A percentile compares a stretch with the other conserved stretches of the same genome.
These are phyloP conservation scores for Ephestia elutella DNA, from an alignment of 1,140 invertebrate species.

Conservation along the genomic window DNA sequence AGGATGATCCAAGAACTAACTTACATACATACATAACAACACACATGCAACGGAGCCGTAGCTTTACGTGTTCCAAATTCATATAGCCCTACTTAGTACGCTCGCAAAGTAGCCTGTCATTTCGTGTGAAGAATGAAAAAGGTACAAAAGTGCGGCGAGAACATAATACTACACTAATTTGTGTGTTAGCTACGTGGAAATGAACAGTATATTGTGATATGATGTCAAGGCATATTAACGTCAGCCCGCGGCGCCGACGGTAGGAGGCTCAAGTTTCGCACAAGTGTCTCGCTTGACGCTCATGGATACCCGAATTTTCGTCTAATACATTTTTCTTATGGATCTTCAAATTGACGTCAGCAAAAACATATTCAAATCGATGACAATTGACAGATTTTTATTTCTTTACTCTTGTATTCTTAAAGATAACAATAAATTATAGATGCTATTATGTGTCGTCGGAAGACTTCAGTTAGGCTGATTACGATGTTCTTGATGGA, in stretches of 20 bases:
- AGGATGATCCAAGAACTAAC: not conserved
- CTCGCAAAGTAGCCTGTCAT: constrained; percentile 33
- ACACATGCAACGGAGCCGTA: not conserved
- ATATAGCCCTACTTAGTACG: constrained; percentile 5
- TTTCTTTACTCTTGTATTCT: no score
- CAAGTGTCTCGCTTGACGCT: constrained; percentile 64
- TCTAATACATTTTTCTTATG: constrained; percentile 3
- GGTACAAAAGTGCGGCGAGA: constrained; percentile 57
- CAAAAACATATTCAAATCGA: no score
- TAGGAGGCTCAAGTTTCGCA: constrained; percentile 53
- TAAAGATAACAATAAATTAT: no score
- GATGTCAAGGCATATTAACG: constrained; percentile 48
- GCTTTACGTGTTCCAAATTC: constrained; percentile 14
- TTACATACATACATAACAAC: not conserved
- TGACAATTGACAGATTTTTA: no score
- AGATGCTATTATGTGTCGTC: no score
- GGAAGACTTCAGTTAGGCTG: no score
- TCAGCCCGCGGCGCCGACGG: constrained; percentile 28
- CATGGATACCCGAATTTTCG: constrained; percentile 32
- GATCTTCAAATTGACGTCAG: not conserved
- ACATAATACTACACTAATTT: constrained; percentile 69
- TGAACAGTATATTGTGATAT: constrained; percentile 65
- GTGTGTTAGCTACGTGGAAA: constrained; percentile 59
- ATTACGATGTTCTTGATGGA: no score
- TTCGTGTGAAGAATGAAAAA: constrained; percentile 44